Conservation (phyloP, 2,113 vertebrate genomes). For the Leucoraja erinaceus region DNA sequence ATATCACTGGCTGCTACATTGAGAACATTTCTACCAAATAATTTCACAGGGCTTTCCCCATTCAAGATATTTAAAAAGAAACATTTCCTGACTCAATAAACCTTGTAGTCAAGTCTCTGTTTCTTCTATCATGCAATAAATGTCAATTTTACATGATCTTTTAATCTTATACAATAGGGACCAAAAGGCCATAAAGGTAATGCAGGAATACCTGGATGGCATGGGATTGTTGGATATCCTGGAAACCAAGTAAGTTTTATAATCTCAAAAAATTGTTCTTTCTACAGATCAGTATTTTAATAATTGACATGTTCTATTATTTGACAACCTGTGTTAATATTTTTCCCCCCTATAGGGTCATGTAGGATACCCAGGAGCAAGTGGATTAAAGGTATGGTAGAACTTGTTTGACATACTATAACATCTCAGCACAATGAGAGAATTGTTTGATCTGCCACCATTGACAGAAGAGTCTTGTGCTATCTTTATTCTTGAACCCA, state of each 20-base stretch:
- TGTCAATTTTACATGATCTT: neutral
- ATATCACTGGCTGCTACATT: too few species aligned
- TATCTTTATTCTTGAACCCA: neutral
- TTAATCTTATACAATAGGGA: conserved; percentile 46
- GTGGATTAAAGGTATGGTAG: conserved; percentile 55
- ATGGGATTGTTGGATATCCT: conserved; percentile 60
- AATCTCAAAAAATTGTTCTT: neutral
- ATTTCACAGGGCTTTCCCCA: too few species aligned
- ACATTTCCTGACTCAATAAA: neutral
- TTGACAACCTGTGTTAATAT: conserved; percentile 36
- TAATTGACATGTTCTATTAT: conserved; percentile 21
- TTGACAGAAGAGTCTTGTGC: neutral
- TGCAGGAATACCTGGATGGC: conserved; percentile 62
- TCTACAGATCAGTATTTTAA: conserved; percentile 40
- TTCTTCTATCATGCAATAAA: neutral
- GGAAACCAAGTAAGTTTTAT: conserved; percentile 56
- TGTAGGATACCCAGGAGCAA: conserved; percentile 53
- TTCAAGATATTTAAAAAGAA: neutral
- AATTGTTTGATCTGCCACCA: neutral
- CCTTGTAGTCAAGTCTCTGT: neutral
- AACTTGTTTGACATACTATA: neutral
- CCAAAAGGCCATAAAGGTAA: conserved; percentile 59
- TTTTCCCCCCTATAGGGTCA: conserved; percentile 60
- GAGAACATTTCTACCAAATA: too few species aligned
- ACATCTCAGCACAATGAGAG: neutral